Conservation (phyloP, 1,140 invertebrate species). For the Agrypnia vestita region DNA sequence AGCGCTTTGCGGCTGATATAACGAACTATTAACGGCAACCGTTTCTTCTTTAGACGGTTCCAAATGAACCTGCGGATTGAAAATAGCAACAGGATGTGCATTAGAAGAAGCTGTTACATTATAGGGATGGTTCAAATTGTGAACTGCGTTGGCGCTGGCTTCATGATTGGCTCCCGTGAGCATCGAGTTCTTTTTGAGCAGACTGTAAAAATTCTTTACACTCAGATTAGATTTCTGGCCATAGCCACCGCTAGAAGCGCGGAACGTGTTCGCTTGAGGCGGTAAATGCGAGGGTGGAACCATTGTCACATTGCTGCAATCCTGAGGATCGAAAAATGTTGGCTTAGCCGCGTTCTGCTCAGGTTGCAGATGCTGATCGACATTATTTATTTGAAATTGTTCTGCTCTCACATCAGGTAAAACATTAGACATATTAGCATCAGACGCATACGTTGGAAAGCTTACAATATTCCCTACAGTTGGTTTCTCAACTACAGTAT, state of each 20-base stretch:
- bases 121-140: constrained; percentile 7
- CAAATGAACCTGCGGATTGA: background rate
- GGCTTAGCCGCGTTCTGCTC: background rate
- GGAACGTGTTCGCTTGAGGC: background rate
- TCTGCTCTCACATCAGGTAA: no score
- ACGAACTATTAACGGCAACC: no score
- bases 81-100: constrained; percentile 1
- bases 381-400: no score
- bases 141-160: background rate
- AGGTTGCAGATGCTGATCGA: no score
- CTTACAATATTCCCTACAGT: no score
- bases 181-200: constrained; percentile 31
- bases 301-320: background rate
- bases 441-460: no score
- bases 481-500: no score
- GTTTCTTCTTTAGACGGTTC: background rate
- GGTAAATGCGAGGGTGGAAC: constrained; percentile 17
- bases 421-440: no score
- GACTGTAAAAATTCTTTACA: constrained; percentile 16
- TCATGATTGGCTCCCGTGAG: constrained; percentile 13
- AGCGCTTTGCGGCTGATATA: no score
- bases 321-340: background rate
- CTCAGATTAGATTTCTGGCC: constrained; percentile 21
- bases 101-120: background rate
- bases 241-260: background rate